Conservation (phyloP, 2,797 vertebrate genomes). For the Xenops minutus region DNA sequence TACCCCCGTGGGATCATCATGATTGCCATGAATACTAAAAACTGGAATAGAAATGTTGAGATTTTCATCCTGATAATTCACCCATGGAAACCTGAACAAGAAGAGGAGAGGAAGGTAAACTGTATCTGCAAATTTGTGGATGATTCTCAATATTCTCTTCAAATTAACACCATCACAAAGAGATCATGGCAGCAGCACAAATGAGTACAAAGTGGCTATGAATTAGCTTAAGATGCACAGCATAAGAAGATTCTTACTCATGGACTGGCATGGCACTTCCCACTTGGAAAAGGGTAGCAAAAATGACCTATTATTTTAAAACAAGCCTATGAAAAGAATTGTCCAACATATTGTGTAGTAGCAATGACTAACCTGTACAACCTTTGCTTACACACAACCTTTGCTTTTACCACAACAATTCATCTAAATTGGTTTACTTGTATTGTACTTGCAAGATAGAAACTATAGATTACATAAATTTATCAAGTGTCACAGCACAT, state of each 20-base stretch:
- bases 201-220: neutral
- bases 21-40: conserved; percentile 98
- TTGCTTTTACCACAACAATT: neutral
- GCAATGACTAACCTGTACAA: neutral
- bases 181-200: neutral
- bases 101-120: neutral
- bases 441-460: neutral
- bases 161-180: neutral
- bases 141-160: neutral
- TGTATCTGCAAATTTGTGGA: neutral
- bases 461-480: neutral
- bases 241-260: neutral
- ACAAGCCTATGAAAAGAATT: neutral
- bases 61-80: conserved; percentile 95
- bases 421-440: neutral
- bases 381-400: neutral
- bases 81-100: conserved; percentile 91
- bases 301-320: neutral
- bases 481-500: neutral
- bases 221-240: neutral
- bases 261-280: neutral
- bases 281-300: neutral
- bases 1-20: conserved; percentile 98
- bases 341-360: neutral
- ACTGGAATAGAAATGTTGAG: conserved; percentile 95